Percentiles rank a stretch among this genome's conserved stretches.
phyloP scores from a whole-genome alignment of 2,113 vertebrate genomes.

The Cranoglanis bouderius region DNA sequence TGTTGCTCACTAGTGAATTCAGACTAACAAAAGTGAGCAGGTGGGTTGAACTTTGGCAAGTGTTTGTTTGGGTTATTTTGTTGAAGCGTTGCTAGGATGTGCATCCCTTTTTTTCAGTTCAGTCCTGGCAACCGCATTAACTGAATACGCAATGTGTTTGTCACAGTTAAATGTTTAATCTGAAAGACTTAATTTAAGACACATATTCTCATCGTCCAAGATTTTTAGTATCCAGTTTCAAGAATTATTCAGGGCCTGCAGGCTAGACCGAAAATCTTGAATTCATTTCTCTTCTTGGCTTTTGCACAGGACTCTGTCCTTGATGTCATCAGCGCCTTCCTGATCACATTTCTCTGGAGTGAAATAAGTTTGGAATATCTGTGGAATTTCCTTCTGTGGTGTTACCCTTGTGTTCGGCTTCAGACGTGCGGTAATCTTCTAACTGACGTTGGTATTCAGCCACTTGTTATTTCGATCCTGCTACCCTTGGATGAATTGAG shows the following conservation, averaged over 20 bases:
- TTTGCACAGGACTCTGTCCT: neutral
- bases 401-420: neutral
- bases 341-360: constrained; percentile 22
- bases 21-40: constrained; percentile 15
- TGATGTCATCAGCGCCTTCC: constrained; percentile 3
- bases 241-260: neutral
- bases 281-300: constrained; percentile 20
- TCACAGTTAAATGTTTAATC: neutral
- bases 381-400: constrained; percentile 37
- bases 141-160: neutral
- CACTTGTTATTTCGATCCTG: constrained; percentile 28
- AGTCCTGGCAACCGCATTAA: neutral
- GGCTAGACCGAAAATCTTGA: neutral
- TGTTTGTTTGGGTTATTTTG: constrained; percentile 43
- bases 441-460: constrained; percentile 21
- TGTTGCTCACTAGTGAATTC: constrained; percentile 24
- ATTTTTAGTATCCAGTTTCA: neutral
- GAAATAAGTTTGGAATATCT: constrained; percentile 37
- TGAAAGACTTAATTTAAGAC: neutral
- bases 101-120: neutral
- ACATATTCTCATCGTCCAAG: neutral
- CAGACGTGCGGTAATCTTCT: constrained; percentile 31
- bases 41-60: constrained; percentile 16
- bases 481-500: too few relatives aligned
- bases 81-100: constrained; percentile 14